A percentile compares a stretch with the other conserved stretches of the same genome.
phyloP scores from a whole-genome alignment of 2,888 invertebrate species.

The Drosophila limbata region DNA sequence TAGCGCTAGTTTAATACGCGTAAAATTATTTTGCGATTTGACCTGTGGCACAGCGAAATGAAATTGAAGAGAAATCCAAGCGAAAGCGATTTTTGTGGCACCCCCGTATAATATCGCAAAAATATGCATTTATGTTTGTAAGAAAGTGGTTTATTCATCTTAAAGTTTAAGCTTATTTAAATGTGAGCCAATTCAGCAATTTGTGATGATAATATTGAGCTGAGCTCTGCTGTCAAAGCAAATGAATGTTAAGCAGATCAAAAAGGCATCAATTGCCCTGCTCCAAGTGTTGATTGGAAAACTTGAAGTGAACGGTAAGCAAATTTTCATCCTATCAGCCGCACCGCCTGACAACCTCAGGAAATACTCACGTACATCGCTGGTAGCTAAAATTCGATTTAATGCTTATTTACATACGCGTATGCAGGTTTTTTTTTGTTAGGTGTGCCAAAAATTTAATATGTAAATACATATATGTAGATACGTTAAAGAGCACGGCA shows the following conservation, averaged over 20 bases:
- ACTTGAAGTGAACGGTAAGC: conserved; percentile 44
- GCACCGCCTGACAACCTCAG: conserved; percentile 3
- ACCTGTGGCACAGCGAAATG: too few relatives aligned
- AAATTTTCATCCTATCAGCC: conserved; percentile 35
- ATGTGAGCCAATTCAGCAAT: not conserved
- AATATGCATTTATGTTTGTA: conserved; percentile 3
- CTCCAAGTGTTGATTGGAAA: conserved; percentile 55
- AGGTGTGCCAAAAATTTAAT: conserved; percentile 19
- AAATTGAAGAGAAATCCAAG: too few relatives aligned
- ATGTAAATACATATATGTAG: conserved; percentile 7
- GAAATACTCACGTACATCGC: conserved; percentile 24
- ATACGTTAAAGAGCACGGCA: conserved; percentile 9
- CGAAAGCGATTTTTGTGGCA: too few relatives aligned
- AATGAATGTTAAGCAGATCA: conserved; percentile 61
- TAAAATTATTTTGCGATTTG: too few relatives aligned
- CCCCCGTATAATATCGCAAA: too few relatives aligned
- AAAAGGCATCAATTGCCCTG: conserved; percentile 61
- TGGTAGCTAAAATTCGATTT: conserved; percentile 59
- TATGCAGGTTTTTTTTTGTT: not conserved
- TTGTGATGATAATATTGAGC: not conserved
- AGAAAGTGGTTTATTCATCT: not conserved
- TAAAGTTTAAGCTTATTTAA: not conserved
- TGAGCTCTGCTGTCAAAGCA: conserved; percentile 39
- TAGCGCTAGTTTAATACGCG: too few relatives aligned
- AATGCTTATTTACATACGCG: conserved; percentile 60